Base-by-base conservation (phyloP, 2,113 vertebrate species). In the Percopsis transmontana region DNA sequence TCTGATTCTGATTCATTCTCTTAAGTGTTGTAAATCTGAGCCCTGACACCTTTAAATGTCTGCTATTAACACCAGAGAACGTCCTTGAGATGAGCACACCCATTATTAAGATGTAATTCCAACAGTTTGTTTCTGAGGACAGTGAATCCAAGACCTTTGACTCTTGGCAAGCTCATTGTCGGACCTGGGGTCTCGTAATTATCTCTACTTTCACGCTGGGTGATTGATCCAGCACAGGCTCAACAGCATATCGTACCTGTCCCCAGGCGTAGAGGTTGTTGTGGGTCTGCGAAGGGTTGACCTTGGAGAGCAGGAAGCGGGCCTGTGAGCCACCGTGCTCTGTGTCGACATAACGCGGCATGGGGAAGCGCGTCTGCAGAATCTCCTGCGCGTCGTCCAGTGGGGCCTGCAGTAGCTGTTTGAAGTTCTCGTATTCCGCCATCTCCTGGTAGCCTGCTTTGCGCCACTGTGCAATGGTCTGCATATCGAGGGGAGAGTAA, bases 271-370 rank as follows among this genome's bases (percentile, higher is more conserved):
- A 98, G 60, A 96, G 89, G 86, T 98, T 99, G 86, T 99, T 99
- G 92, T 99, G 97, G 16, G 97, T 99, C 92, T 99, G 97, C 21
- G 97, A 99, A 18, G 97, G 97, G 82, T 99, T 99, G 87, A 99
- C 97, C 91, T 98, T 99, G 39, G 97, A 99, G 70, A 99, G 91
- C 74, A 99, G 93, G 87, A 99, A 99, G 66, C 97, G 94, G 41
- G 97, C 97, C 93, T 99, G 74, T 0, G 88, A 90, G 72, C 96
- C 93, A 7, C 96, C 96, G 0, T 99, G 97, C 72, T 99, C 97
- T 0, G 97, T 98, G 88, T 97, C 95, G 18, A 99, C 40, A 70
- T 99, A 99, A 55, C 97, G 95, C 0, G 97, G 97, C 97, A 98
- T 98, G 2, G 97, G 97, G 84, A 98, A 98, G 52, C 97, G 93